Evolutionary conservation across 2,113 vertebrate species (phyloP), one percentile per base, ranked within the genome.

Genomic region (Pseudopipra pipra): DNA sequence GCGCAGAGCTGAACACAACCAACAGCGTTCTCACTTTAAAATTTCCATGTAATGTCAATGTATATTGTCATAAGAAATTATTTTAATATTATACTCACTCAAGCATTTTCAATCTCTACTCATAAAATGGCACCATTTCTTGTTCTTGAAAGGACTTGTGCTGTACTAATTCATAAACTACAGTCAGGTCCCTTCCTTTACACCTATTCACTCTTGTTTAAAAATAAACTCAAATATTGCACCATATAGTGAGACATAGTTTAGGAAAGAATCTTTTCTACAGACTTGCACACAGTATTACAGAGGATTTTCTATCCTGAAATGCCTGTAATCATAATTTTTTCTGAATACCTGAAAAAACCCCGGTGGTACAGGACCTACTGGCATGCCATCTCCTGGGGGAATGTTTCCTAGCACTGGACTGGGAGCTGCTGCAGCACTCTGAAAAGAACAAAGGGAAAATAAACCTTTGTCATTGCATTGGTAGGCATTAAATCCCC

Each of bases 321-420:
- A 87, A 97, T 95, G 97, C 97, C 97, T 97, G 70, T 93, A 96
- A 96, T 96, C 73, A 61, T 84, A 97, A 89, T 97, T 96, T 97
- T 97, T 98, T 90, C 97, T 98, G 90, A 97, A 97, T 98, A 99
- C 99, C 99, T 99, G 99, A 98, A 99, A 99, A 98, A 99, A 99
- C 76, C 99, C 99, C 71, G 99, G 99, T 90, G 99, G 99, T 85
- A 99, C 99, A 85, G 99, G 99, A 90, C 99, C 99, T 97, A 99
- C 99, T 97, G 99, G 99, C 99, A 99, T 99, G 97, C 99, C 99
- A 94, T 99, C 99, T 98, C 99, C 99, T 96, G 99, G 98, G 97
- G 99, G 99, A 97, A 99, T 99, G 98, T 98, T 99, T 97, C 99
- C 99, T 90, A 99, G 98, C 96, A 99, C 99, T 70, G 99, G 99